Percentiles rank a stretch among this genome's conserved stretches.
Evolutionary conservation across 2,113 vertebrate genomes (phyloP).

Genomic region (Donacobius atricapilla): DNA sequence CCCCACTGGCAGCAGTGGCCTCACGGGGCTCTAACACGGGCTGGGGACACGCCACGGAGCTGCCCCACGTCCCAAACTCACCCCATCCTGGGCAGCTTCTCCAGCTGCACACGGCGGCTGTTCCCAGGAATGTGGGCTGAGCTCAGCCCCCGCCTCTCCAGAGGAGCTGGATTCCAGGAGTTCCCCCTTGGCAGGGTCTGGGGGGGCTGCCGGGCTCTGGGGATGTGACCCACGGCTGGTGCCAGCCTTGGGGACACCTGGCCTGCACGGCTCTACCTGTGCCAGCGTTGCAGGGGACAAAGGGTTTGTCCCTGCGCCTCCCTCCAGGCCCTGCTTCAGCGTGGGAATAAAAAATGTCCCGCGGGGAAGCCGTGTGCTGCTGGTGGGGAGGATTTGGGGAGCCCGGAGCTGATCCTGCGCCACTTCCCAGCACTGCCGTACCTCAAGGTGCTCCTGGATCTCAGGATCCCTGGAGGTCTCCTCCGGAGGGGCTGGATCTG

Average conservation of each 20-base stretch:
- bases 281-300: neutral
- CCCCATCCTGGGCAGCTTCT: accelerated
- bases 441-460: neutral
- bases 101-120: accelerated
- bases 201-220: accelerated
- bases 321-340: neutral
- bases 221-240: accelerated
- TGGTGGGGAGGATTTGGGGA: neutral
- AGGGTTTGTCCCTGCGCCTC: neutral
- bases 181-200: neutral
- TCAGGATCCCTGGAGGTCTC: neutral
- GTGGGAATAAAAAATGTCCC: neutral
- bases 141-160: neutral
- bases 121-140: accelerated
- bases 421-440: neutral
- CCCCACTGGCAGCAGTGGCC: neutral
- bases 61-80: neutral
- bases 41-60: accelerated
- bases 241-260: neutral
- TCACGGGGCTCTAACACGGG: accelerated
- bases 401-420: neutral
- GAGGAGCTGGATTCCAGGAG: accelerated
- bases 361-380: neutral
- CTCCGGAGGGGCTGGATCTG: accelerated
- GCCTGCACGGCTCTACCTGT: neutral